Conservation (phyloP, 2,888 invertebrate species). For the Pemphredon lugubris region DNA sequence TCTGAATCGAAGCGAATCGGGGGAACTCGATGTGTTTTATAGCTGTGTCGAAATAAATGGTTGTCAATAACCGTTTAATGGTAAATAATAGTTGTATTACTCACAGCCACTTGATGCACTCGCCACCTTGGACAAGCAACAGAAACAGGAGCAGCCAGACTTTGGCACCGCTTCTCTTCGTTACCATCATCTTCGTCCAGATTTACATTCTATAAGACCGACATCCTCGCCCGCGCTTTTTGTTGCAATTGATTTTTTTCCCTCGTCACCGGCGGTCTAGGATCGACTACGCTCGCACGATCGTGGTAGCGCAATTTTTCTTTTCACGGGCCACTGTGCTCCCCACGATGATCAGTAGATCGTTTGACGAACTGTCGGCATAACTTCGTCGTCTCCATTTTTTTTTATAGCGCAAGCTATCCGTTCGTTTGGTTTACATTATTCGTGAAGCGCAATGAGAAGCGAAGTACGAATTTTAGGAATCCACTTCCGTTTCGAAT, state of each 20-base stretch:
- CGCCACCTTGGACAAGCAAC: slow-evolving; percentile 71
- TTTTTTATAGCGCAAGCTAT: background rate
- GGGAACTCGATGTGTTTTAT: no score
- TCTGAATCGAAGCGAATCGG: no score
- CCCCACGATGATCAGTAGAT: slow-evolving; percentile 33
- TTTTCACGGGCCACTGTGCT: slow-evolving; percentile 27
- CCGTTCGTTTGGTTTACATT: background rate
- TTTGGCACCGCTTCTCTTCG: slow-evolving; percentile 57
- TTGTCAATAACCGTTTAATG: no score
- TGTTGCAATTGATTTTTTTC: no score
- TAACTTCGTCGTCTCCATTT: slow-evolving; percentile 15
- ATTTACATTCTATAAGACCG: slow-evolving; percentile 69
- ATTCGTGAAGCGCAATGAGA: no score
- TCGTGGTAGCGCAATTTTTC: background rate
- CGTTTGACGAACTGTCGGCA: slow-evolving; percentile 10
- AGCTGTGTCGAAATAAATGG: no score
- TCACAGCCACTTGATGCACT: slow-evolving; percentile 80
- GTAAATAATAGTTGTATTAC: slow-evolving; percentile 58
- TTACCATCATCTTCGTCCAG: slow-evolving; percentile 68
- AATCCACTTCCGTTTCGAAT: no score
- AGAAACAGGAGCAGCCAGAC: slow-evolving; percentile 69
- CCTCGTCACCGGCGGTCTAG: background rate
- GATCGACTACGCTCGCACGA: no score
- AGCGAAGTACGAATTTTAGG: no score
- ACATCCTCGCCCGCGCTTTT: slow-evolving; percentile 24